Evolutionary conservation across 2,888 invertebrate species (phyloP).

Genomic region (Nemoura dubitans): DNA sequence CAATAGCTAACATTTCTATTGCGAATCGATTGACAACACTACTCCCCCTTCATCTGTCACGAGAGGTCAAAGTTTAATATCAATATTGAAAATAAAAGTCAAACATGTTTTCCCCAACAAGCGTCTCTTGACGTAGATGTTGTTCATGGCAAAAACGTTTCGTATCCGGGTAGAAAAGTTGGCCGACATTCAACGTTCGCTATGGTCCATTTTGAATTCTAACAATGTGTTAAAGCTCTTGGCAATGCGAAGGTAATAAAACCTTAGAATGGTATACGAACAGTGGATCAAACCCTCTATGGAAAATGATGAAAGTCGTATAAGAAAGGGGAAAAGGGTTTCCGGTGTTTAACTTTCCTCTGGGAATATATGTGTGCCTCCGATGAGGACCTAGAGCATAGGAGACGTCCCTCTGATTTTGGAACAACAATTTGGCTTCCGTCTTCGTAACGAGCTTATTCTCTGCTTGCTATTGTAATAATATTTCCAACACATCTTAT

Average conservation of each 20-base stretch:
- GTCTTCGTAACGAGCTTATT: background rate
- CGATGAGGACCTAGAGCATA: background rate
- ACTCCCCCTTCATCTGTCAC: background rate
- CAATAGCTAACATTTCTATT: background rate
- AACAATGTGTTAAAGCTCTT: constrained; percentile 22
- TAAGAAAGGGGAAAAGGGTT: constrained; percentile 23
- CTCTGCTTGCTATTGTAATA: background rate
- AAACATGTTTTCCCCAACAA: background rate
- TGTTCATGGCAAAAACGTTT: background rate
- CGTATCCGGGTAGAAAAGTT: background rate
- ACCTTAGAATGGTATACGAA: background rate
- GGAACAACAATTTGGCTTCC: background rate
- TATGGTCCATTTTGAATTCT: background rate
- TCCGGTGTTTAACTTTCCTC: background rate
- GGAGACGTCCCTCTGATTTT: background rate
- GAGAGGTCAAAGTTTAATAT: background rate
- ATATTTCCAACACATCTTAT: background rate
- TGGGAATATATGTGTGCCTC: background rate
- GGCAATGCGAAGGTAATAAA: constrained; percentile 32
- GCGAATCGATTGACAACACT: background rate
- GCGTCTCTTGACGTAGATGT: background rate
- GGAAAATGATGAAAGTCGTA: constrained; percentile 19
- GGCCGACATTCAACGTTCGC: background rate
- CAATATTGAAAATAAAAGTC: constrained; percentile 4
- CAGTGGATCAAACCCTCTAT: background rate